Percentiles rank a stretch among this genome's conserved stretches.
Conservation (phyloP, 2,797 vertebrate genomes). For the Dicrostonyx torquatus region DNA sequence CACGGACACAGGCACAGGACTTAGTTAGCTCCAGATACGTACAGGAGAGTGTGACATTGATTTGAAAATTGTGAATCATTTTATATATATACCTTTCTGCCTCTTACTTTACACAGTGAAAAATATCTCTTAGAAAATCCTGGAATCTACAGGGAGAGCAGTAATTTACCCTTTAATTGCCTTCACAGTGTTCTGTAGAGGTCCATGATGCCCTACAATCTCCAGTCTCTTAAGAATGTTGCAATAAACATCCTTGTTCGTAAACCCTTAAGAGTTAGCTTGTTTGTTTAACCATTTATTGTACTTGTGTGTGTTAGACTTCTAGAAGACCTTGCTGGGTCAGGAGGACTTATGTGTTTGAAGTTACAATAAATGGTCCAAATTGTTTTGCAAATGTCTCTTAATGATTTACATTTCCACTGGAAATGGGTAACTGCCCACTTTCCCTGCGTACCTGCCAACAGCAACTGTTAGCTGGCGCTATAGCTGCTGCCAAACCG, state of each 20-base stretch:
- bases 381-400: conserved; percentile 58
- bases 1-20: neutral
- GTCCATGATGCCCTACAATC: neutral
- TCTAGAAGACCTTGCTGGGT: neutral
- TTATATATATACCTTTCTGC: neutral
- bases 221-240: conserved; percentile 15
- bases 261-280: neutral
- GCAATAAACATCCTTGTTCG: neutral
- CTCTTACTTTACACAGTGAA: conserved; percentile 15
- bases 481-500: conserved; percentile 39
- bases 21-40: neutral
- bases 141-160: neutral
- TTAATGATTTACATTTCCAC: conserved; percentile 28
- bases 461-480: neutral
- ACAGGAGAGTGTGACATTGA: neutral
- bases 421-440: conserved; percentile 26
- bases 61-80: neutral
- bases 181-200: neutral
- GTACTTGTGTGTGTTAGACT: neutral
- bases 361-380: conserved; percentile 2
- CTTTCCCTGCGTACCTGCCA: neutral
- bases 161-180: neutral
- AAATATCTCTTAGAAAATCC: neutral
- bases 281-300: neutral
- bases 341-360: neutral